Conservation (phyloP, 1,140 invertebrate species). For the Drepana arcuata region DNA sequence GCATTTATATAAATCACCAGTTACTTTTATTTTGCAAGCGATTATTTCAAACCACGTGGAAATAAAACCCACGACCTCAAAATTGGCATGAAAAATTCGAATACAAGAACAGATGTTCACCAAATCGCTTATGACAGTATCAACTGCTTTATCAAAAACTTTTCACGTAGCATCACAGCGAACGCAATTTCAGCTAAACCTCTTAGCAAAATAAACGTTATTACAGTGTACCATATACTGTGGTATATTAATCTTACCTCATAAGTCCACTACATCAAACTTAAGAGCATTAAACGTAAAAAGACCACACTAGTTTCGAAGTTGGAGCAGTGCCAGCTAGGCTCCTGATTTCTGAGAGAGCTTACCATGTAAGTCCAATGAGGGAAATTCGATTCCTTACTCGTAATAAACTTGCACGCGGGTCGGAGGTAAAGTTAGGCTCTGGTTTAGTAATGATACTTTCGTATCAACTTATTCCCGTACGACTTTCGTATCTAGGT, state of each 20-base stretch:
- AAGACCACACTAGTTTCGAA: constrained; percentile 22
- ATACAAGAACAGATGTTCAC: neutral
- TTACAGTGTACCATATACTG: too few species aligned
- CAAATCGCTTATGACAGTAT: neutral
- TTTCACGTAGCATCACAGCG: neutral
- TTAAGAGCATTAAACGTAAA: constrained; percentile 57
- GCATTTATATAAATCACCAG: too few species aligned
- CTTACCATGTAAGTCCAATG: constrained; percentile 10
- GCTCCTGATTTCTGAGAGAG: constrained; percentile 22
- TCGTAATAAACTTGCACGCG: constrained; percentile 5
- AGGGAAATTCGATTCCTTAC: constrained; percentile 15
- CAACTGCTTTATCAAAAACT: neutral
- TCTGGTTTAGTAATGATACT: constrained; percentile 9
- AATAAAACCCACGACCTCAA: too few species aligned
- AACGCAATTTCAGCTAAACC: constrained; percentile 46
- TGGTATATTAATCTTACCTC: too few species aligned
- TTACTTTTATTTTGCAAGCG: too few species aligned
- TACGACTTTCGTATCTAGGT: too few species aligned
- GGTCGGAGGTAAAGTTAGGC: constrained; percentile 3
- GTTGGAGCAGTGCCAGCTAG: constrained; percentile 30
- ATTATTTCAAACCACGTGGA: too few species aligned
- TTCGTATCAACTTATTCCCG: constrained; percentile 3
- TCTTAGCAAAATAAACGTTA: constrained; percentile 56
- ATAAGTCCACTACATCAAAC: constrained; percentile 39
- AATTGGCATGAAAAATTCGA: constrained; percentile 1